Percentiles rank a stretch among this genome's conserved stretches.
phyloP scores from a whole-genome alignment of 2,888 invertebrate species.

The Capitulum mitella region DNA sequence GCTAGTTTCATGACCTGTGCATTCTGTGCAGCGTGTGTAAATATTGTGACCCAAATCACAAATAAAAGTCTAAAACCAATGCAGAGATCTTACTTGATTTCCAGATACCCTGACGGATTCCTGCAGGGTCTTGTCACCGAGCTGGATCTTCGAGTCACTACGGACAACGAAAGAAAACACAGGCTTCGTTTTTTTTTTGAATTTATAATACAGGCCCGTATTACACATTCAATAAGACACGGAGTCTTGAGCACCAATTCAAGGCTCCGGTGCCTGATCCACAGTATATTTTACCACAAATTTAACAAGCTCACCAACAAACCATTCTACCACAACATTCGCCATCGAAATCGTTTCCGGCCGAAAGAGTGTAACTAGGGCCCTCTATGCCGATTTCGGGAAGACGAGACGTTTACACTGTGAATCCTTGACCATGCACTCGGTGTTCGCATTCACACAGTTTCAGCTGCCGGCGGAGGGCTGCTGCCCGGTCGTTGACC shows the following conservation, averaged over 20 bases:
- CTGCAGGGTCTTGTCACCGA: too few relatives aligned
- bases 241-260: slow-evolving; percentile 20
- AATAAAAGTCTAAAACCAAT: not conserved
- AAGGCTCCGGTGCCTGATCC: slow-evolving; percentile 20
- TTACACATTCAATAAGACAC: slow-evolving; percentile 22
- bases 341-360: not conserved
- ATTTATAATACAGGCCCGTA: slow-evolving; percentile 17
- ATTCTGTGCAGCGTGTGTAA: not conserved
- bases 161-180: not conserved
- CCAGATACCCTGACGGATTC: too few relatives aligned
- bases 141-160: too few relatives aligned
- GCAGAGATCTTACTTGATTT: not conserved
- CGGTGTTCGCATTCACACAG: not conserved
- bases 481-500: not conserved
- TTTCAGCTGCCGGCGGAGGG: not conserved
- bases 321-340: not conserved
- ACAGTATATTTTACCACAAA: slow-evolving; percentile 16
- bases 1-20: slow-evolving; percentile 17
- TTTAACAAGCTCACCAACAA: slow-evolving; percentile 5
- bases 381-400: not conserved
- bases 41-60: slow-evolving; percentile 6
- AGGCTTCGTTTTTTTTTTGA: not conserved
- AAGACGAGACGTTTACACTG: not conserved
- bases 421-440: not conserved
- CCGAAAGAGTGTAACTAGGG: not conserved